Evolutionary conservation across 2,888 invertebrate species (phyloP).

Genomic region (Drosophila eohydei): DNA sequence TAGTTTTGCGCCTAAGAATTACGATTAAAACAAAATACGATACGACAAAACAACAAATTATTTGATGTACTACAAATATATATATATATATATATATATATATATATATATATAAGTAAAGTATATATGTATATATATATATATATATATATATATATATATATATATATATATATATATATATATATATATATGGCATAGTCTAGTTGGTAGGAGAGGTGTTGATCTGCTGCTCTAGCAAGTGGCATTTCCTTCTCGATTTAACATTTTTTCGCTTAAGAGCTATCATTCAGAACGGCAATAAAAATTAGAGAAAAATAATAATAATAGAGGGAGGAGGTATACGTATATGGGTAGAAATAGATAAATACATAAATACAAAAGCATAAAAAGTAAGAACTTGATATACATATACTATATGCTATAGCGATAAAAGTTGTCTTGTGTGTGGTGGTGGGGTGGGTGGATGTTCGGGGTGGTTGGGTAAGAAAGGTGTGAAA

Average conservation of each 20-base stretch:
- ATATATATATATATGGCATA: conserved; percentile 39
- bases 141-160: conserved; percentile 34
- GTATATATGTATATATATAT: too few species aligned
- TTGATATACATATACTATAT: conserved; percentile 34
- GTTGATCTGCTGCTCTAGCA: conserved; percentile 84
- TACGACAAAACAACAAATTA: conserved; percentile 61
- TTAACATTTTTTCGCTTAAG: conserved; percentile 41
- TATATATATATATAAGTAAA: conserved; percentile 31
- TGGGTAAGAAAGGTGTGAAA: conserved; percentile 1
- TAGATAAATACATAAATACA: conserved; percentile 74
- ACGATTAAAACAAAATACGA: conserved; percentile 42
- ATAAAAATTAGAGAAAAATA: conserved; percentile 23
- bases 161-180: conserved; percentile 33
- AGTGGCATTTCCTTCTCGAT: conserved; percentile 49
- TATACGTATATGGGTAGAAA: conserved; percentile 57
- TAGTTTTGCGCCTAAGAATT: conserved; percentile 59
- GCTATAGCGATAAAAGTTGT: conserved; percentile 8
- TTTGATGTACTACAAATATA: conserved; percentile 13
- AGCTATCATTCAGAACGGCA: conserved; percentile 64
- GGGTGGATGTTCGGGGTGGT: background rate
- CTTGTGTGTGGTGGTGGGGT: conserved; percentile 17
- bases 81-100: conserved; percentile 36
- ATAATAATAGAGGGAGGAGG: conserved; percentile 1
- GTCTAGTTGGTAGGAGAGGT: conserved; percentile 84
- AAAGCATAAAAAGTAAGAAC: conserved; percentile 65